A percentile compares a stretch with the other conserved stretches of the same genome.
Evolutionary conservation across 2,113 vertebrate genomes (phyloP).

Genomic region (Noturus placidus): DNA sequence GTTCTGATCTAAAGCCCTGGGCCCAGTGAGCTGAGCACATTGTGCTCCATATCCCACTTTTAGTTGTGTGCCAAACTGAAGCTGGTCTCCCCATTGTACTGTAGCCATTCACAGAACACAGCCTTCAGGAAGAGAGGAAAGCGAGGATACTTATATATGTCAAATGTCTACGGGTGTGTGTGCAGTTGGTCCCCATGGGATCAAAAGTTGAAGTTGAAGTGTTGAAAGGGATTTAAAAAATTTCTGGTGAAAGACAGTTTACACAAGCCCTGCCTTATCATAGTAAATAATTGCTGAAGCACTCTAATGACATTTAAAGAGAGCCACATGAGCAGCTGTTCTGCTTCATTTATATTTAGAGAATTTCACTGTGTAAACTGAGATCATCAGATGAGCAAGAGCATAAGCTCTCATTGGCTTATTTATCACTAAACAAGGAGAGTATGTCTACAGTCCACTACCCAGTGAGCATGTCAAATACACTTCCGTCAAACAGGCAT

Average conservation of each 20-base stretch:
- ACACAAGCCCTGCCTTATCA: conserved; percentile 3
- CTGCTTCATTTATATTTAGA: neutral
- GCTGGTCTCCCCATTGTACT: neutral
- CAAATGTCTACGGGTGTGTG: neutral
- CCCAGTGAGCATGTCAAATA: neutral
- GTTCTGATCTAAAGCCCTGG: neutral
- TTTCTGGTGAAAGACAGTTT: neutral
- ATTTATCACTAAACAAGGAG: neutral
- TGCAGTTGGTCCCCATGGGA: neutral
- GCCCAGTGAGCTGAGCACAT: neutral
- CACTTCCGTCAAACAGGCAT: neutral
- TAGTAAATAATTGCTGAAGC: neutral
- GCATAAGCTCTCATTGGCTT: neutral
- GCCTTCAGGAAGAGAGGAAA: conserved; percentile 7
- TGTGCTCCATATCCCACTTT: neutral
- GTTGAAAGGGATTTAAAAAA: neutral
- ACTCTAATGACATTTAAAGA: neutral
- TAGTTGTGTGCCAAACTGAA: neutral
- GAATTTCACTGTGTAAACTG: neutral
- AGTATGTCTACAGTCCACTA: neutral
- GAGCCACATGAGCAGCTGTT: neutral
- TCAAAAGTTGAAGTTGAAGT: conserved; percentile 2
- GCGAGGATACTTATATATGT: neutral
- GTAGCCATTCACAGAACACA: neutral
- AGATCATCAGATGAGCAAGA: conserved; percentile 2